phyloP scores from a whole-genome alignment of 2,113 vertebrate genomes.

The Carassius gibelio region DNA sequence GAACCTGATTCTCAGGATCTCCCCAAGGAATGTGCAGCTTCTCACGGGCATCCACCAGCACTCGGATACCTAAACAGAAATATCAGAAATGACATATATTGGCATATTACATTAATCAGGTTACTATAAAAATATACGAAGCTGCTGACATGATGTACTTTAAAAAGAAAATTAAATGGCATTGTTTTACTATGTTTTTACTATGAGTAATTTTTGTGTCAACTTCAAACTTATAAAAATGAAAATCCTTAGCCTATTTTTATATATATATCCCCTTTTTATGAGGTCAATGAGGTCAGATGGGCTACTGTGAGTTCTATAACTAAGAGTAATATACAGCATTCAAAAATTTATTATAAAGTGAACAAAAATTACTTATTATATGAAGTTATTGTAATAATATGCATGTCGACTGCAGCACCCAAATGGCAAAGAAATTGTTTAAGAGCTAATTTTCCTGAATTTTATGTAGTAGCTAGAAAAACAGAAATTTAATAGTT shows the following conservation, averaged over 20 bases:
- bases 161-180: neutral
- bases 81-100: constrained; percentile 2
- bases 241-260: neutral
- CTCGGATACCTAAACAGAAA: constrained; percentile 82
- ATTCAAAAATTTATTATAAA: neutral
- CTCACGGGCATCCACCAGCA: constrained; percentile 94
- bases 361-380: neutral
- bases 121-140: neutral
- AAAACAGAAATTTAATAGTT: neutral
- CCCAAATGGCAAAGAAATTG: neutral
- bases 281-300: neutral
- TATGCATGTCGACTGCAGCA: neutral
- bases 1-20: constrained; percentile 81
- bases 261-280: neutral
- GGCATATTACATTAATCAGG: neutral
- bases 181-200: neutral
- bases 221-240: neutral
- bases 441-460: neutral
- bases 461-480: neutral
- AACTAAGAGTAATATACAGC: neutral
- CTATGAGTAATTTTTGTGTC: neutral
- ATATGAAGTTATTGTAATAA: neutral
- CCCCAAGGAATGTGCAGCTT: constrained; percentile 98
- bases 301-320: neutral
- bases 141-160: neutral